Percentiles rank a stretch among this genome's conserved stretches.
phyloP scores from a whole-genome alignment of 1,140 invertebrate genomes.

The Macrobrachium nipponense region DNA sequence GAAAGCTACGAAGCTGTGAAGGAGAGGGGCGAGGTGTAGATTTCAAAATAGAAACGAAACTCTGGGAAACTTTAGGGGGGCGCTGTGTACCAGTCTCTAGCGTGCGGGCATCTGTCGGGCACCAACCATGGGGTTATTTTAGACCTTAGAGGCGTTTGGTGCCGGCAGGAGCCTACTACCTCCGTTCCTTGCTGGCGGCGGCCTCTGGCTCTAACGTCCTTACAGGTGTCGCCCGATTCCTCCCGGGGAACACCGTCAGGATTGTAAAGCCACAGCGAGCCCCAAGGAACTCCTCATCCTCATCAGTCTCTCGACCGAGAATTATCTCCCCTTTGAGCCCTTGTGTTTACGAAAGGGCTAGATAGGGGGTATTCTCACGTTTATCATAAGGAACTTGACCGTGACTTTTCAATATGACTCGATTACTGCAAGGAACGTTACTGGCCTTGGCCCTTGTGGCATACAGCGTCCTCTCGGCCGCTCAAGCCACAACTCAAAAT shows the following conservation, averaged over 20 bases:
- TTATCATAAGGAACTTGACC: not conserved
- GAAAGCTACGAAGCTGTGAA: too few species aligned
- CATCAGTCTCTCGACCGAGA: not conserved
- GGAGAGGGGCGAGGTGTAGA: too few species aligned
- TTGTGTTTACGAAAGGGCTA: too few species aligned
- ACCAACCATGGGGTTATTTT: constrained; percentile 46
- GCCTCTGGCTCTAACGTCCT: constrained; percentile 10
- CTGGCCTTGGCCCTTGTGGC: constrained; percentile 40
- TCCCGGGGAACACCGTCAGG: constrained; percentile 12
- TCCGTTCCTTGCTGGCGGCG: constrained; percentile 6
- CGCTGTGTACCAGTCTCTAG: too few species aligned
- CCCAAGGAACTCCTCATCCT: not conserved
- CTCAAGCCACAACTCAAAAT: constrained; percentile 6
- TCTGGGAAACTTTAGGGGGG: too few species aligned
- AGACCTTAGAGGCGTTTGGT: constrained; percentile 45
- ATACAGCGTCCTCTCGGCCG: not conserved
- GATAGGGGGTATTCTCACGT: too few species aligned
- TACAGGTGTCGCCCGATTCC: not conserved
- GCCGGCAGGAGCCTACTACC: constrained; percentile 42
- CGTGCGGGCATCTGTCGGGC: constrained; percentile 40
- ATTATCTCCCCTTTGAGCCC: not conserved
- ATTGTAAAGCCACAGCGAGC: not conserved
- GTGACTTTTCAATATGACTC: constrained; percentile 14
- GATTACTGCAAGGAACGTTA: constrained; percentile 7
- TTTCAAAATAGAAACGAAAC: too few species aligned